These are phyloP conservation scores for Lagopus muta DNA, from an alignment of 2,113 vertebrate species.

Conservation along the genomic window DNA sequence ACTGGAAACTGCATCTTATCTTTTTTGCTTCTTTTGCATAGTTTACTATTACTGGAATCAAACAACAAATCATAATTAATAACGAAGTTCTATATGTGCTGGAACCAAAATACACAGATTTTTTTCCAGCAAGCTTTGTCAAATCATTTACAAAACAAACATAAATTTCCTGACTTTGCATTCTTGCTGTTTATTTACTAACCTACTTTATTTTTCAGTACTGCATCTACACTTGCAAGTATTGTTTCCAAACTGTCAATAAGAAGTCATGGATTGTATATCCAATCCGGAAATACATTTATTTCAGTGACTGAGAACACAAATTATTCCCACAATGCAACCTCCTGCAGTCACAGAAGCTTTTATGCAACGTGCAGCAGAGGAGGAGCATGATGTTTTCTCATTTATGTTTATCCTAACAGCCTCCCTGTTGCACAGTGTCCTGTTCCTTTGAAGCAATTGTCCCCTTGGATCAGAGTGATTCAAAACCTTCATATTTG, in stretches of 20 bases:
- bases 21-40: neutral
- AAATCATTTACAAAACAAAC: slow-evolving; percentile 3
- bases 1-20: neutral
- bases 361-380: neutral
- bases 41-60: slow-evolving; percentile 3
- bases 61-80: slow-evolving; percentile 20
- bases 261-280: neutral
- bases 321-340: neutral
- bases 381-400: neutral
- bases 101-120: slow-evolving; percentile 21
- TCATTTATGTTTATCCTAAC: slow-evolving; percentile 1
- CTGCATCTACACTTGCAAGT: neutral
- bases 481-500: neutral
- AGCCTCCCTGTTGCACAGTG: neutral
- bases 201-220: neutral
- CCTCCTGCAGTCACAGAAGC: neutral
- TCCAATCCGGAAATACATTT: neutral
- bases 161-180: neutral
- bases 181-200: slow-evolving; percentile 4
- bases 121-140: slow-evolving; percentile 10
- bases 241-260: neutral
- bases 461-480: neutral
- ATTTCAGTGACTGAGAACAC: neutral
- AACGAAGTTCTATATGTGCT: neutral
- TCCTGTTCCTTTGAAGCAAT: neutral